A percentile compares a stretch with the other conserved stretches of the same genome.
These are phyloP conservation scores for Spilogale gracilis DNA, from an alignment of 2,113 vertebrate genomes.

Conservation along the genomic window DNA sequence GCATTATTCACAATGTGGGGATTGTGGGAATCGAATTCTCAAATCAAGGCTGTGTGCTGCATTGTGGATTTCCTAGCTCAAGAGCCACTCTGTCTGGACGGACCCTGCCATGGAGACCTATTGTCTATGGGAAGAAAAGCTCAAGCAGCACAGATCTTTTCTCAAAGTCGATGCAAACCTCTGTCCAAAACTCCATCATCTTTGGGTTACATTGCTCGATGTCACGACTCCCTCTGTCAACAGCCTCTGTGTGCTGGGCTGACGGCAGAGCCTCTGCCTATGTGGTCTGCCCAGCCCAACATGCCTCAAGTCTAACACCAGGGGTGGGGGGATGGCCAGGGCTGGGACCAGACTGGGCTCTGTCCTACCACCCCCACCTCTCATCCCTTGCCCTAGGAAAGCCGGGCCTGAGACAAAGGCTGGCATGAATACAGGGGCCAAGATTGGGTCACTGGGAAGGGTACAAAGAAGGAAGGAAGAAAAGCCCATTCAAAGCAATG, in stretches of 20 bases:
- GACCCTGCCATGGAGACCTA: not conserved
- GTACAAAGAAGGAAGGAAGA: not conserved
- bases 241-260: not conserved
- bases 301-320: not conserved
- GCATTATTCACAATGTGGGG: not conserved
- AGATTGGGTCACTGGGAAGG: not conserved
- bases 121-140: conserved; percentile 3
- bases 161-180: not conserved
- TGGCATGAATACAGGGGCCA: not conserved
- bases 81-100: not conserved
- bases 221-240: not conserved
- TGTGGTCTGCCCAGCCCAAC: not conserved
- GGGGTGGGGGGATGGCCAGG: not conserved
- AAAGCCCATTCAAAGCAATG: not conserved
- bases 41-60: not conserved
- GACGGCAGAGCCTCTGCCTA: rapidly evolving
- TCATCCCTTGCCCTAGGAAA: not conserved
- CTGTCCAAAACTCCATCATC: rapidly evolving
- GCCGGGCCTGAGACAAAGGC: not conserved
- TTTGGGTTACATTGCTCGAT: not conserved
- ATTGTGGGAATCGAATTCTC: not conserved
- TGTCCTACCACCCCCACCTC: not conserved
- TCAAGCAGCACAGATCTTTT: not conserved
- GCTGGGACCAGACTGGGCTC: not conserved
- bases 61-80: not conserved